Conservation (phyloP, 2,113 vertebrate species). For the Dasyornis broadbenti region DNA sequence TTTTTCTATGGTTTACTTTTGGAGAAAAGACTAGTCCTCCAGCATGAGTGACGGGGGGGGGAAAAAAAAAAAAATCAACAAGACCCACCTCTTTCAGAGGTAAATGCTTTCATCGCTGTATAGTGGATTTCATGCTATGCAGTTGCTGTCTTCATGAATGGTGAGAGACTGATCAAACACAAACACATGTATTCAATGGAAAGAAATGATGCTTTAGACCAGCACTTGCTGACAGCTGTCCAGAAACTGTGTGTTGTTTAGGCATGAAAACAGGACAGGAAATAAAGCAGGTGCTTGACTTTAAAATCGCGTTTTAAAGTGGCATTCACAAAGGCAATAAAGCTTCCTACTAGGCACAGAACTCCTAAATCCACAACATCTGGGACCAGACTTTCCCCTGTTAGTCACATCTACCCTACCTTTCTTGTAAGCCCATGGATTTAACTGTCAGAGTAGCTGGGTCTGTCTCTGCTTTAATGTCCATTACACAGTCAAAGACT, state of each 20-base stretch:
- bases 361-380: neutral
- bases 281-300: neutral
- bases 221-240: neutral
- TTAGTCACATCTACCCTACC: conserved; percentile 70
- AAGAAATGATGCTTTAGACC: neutral
- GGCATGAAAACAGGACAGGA: neutral
- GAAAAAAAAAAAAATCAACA: neutral
- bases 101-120: neutral
- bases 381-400: neutral
- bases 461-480: conserved; percentile 84
- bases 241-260: neutral
- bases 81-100: neutral
- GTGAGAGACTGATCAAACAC: neutral
- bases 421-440: conserved; percentile 93
- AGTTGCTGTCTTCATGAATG: neutral
- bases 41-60: neutral
- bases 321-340: neutral
- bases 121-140: neutral
- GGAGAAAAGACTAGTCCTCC: neutral
- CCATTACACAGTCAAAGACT: conserved; percentile 86
- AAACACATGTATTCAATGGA: neutral
- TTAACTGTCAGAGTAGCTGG: conserved; percentile 87
- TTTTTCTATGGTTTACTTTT: neutral
- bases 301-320: neutral
- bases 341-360: neutral